A percentile compares a stretch with the other conserved stretches of the same genome.
Conservation (phyloP, 2,113 vertebrate species). For the Puffinus mauretanicus region DNA sequence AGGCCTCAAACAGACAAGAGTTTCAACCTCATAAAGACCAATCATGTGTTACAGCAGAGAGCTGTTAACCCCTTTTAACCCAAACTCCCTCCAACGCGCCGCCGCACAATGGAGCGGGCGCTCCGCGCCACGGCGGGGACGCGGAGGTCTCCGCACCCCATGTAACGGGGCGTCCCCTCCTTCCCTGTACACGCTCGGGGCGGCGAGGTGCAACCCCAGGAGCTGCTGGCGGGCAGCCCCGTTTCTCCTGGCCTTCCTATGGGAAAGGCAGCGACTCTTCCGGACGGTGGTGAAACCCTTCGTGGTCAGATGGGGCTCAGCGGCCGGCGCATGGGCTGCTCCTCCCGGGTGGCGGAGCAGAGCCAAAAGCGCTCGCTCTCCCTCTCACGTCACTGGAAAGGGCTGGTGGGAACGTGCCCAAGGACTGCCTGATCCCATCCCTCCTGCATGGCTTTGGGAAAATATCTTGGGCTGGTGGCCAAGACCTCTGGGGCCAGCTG, state of each 20-base stretch:
- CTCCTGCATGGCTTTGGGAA: background rate
- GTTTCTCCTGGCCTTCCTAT: background rate
- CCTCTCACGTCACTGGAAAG: background rate
- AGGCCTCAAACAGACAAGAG: slow-evolving; percentile 90
- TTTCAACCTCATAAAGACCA: slow-evolving; percentile 96
- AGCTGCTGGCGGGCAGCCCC: background rate
- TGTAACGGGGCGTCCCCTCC: background rate
- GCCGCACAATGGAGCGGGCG: slow-evolving; percentile 8
- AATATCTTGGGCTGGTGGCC: background rate
- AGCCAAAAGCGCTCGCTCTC: fast-evolving
- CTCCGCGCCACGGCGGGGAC: background rate
- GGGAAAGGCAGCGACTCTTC: background rate
- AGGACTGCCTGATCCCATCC: background rate
- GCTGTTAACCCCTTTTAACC: slow-evolving; percentile 83
- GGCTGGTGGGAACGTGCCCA: background rate
- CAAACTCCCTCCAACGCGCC: slow-evolving; percentile 60
- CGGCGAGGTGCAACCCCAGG: background rate
- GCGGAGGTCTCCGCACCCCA: background rate
- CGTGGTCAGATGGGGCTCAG: background rate
- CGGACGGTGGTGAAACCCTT: background rate
- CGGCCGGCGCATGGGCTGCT: background rate
- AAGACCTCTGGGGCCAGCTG: background rate
- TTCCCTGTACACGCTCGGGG: background rate
- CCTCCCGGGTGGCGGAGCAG: background rate
- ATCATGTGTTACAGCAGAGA: slow-evolving; percentile 89